Conservation (phyloP, 2,888 invertebrate genomes). For the Spodoptera picta region DNA sequence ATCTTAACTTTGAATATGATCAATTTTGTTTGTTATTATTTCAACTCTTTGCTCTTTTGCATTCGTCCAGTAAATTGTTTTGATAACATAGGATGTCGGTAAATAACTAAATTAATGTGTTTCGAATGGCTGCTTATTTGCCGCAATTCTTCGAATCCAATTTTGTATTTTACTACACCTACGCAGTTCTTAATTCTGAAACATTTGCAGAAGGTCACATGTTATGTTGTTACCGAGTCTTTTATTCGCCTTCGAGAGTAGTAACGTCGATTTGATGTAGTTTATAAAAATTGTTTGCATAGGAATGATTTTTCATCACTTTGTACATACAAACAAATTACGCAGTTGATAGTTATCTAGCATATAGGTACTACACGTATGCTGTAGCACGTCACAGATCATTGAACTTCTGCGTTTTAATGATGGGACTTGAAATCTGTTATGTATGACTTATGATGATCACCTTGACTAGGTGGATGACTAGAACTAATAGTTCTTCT, state of each 20-base stretch:
- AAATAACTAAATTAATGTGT: constrained; percentile 73
- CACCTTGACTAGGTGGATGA: constrained; percentile 39
- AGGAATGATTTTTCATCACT: constrained; percentile 15
- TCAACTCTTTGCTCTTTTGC: constrained; percentile 35
- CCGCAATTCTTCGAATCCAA: constrained; percentile 79
- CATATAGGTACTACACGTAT: constrained; percentile 13
- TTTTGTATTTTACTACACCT: constrained; percentile 82
- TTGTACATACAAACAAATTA: constrained; percentile 23
- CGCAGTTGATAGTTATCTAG: constrained; percentile 25
- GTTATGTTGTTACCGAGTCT: constrained; percentile 52
- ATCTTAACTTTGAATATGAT: constrained; percentile 10
- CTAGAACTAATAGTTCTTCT: neutral
- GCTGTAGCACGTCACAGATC: constrained; percentile 61
- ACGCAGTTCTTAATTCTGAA: constrained; percentile 75
- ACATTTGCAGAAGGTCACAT: constrained; percentile 72
- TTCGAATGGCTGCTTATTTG: constrained; percentile 74
- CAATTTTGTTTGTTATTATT: constrained; percentile 42
- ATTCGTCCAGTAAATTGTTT: constrained; percentile 52
- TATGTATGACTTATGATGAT: constrained; percentile 61
- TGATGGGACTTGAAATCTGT: constrained; percentile 66
- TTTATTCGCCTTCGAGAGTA: constrained; percentile 14
- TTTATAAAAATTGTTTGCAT: too few relatives aligned
- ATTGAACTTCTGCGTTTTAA: constrained; percentile 65
- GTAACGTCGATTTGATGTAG: too few relatives aligned
- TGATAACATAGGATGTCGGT: constrained; percentile 59